Evolutionary conservation across 2,113 vertebrate species (phyloP), one percentile per base, ranked within the genome.

Genomic region (Melozone crissalis): DNA sequence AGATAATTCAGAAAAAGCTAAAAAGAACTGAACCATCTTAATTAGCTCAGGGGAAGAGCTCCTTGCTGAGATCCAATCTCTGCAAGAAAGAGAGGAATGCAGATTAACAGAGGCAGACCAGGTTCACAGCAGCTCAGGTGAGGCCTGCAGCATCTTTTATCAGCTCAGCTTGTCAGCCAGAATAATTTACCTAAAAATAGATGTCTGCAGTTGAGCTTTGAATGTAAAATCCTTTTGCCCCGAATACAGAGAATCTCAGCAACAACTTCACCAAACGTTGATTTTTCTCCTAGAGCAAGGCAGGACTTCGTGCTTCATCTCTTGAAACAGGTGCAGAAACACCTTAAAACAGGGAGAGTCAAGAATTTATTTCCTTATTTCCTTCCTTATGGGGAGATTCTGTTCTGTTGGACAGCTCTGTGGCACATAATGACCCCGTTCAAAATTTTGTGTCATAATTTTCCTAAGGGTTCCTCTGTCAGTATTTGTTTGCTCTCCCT

Each of bases 171-270:
- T 90, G 90, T 84, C 94, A 90, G 71, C 26, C 65, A 59, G 92
- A 86, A 95, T 86, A 84, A 93, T 90, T 86, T 59, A 77, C 87
- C 94, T 95, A 94, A 95, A 97, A 96, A 95, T 91, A 94, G 83
- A 87, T 71, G 39, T 47, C 51, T 85, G 92, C 74, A 80, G 62
- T 77, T 79, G 74, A 63, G 87, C 62, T 94, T 73, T 65, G 84
- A 91, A 94, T 84, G 66, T 62, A 68, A 91, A 95, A 89, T 75
- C 66, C 47, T 81, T 74, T 59, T 82, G 73, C 67, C 80, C 59
- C 31, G 4, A 63, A 74, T 51, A 41, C 66, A 52, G 43, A 67
- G 75, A 73, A 47, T 71, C 35, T 74, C 76, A 65, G 39, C 57
- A 33, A 21, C 66, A 41, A 41, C 41, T 57, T 78, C 87, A 75